These are phyloP conservation scores for Sarcophaga subvicina DNA, from an alignment of 2,888 invertebrate genomes.

Conservation along the genomic window DNA sequence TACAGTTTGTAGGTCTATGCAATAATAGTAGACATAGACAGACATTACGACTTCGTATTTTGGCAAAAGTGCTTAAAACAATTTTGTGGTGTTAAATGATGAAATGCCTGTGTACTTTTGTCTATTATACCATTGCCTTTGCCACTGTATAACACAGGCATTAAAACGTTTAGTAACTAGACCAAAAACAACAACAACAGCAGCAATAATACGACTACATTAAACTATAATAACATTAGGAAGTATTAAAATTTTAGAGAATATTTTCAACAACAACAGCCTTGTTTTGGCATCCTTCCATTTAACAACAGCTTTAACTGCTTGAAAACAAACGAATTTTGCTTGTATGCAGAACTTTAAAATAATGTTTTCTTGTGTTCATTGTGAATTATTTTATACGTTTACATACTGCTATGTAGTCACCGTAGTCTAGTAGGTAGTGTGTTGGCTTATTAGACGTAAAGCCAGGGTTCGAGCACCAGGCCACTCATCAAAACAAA, in stretches of 20 bases:
- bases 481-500: no score
- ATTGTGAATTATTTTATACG: no score
- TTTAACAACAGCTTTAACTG: background rate
- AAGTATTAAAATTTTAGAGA: slow-evolving; percentile 40
- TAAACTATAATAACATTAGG: slow-evolving; percentile 2
- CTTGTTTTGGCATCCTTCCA: background rate
- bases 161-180: slow-evolving; percentile 59
- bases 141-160: slow-evolving; percentile 43
- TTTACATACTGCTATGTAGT: no score
- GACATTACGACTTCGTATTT: slow-evolving; percentile 33
- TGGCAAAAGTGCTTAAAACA: slow-evolving; percentile 66
- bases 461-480: no score
- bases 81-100: slow-evolving; percentile 65
- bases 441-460: no score
- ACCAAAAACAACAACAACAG: slow-evolving; percentile 9
- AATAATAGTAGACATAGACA: slow-evolving; percentile 2
- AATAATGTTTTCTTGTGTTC: background rate
- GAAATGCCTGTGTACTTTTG: slow-evolving; percentile 51
- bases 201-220: background rate
- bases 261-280: slow-evolving; percentile 28
- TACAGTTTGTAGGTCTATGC: background rate
- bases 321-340: background rate
- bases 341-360: background rate
- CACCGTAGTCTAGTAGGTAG: no score
- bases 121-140: slow-evolving; percentile 9